Evolutionary conservation across 2,888 invertebrate genomes (phyloP).

Genomic region (Dione vanillae): DNA sequence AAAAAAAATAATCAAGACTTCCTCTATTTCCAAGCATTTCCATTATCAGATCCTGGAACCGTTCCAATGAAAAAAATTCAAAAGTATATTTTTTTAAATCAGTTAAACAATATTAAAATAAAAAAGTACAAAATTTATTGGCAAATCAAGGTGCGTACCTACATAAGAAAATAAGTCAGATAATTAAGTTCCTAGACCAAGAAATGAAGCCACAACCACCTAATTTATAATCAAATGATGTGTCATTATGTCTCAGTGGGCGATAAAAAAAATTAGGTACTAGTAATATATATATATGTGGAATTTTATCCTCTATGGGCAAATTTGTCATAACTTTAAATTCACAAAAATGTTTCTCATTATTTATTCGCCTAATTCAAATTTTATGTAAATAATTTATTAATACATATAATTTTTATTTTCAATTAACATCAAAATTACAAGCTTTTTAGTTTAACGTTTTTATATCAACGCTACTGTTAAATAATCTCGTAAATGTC

Average conservation of each 20-base stretch:
- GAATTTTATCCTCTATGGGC: not conserved
- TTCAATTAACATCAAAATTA: not conserved
- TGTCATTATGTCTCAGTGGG: not conserved
- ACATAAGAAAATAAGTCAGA: too few relatives aligned
- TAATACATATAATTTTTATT: not conserved
- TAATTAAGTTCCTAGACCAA: not conserved
- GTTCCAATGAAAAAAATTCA: too few relatives aligned
- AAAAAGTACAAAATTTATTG: too few relatives aligned
- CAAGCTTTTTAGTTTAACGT: not conserved
- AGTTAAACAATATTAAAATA: too few relatives aligned
- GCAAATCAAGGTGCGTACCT: too few relatives aligned
- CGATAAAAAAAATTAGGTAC: not conserved
- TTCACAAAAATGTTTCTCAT: not conserved
- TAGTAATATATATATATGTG: not conserved
- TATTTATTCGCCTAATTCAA: not conserved
- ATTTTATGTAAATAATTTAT: not conserved
- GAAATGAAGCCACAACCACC: not conserved
- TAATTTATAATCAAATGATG: not conserved
- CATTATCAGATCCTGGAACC: too few relatives aligned
- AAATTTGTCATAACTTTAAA: not conserved
- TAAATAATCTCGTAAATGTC: slow-evolving; percentile 2
- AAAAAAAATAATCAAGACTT: too few relatives aligned
- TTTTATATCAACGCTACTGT: slow-evolving; percentile 8
- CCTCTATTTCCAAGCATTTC: too few relatives aligned
- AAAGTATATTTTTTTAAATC: too few relatives aligned